A percentile compares a stretch with the other conserved stretches of the same genome.
Conservation (phyloP, 2,113 vertebrate genomes). For the Mobula hypostoma region DNA sequence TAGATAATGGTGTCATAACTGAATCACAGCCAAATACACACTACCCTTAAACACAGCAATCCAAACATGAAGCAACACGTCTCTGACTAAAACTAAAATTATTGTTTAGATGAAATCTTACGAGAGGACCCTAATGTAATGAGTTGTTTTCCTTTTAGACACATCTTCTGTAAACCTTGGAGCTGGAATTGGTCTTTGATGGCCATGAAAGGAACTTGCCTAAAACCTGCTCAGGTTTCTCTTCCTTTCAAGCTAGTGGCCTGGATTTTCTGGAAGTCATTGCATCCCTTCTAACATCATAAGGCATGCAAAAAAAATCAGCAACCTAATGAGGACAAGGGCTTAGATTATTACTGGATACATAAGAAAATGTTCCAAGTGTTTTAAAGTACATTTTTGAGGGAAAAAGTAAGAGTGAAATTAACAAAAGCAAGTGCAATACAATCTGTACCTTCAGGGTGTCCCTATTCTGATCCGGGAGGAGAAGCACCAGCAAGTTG, state of each 20-base stretch:
- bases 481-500: constrained; percentile 85
- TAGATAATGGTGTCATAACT: background rate
- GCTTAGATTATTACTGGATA: background rate
- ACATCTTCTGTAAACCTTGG: background rate
- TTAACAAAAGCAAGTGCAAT: background rate
- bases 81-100: background rate
- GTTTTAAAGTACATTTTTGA: background rate
- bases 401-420: background rate
- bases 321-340: background rate
- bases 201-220: background rate
- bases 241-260: background rate
- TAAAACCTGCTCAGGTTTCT: background rate
- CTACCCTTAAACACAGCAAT: background rate
- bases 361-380: background rate
- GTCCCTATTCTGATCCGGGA: constrained; percentile 79
- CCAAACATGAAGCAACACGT: background rate
- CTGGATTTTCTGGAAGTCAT: too few relatives aligned
- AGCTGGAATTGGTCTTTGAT: background rate
- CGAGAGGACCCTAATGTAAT: background rate
- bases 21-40: background rate
- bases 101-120: background rate
- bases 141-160: background rate
- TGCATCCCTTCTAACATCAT: too few relatives aligned
- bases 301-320: too few relatives aligned
- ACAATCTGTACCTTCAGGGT: constrained; percentile 73